Evolutionary conservation across 2,113 vertebrate genomes (phyloP), one percentile per base, ranked within the genome.

Genomic region (Pygoscelis antarcticus): DNA sequence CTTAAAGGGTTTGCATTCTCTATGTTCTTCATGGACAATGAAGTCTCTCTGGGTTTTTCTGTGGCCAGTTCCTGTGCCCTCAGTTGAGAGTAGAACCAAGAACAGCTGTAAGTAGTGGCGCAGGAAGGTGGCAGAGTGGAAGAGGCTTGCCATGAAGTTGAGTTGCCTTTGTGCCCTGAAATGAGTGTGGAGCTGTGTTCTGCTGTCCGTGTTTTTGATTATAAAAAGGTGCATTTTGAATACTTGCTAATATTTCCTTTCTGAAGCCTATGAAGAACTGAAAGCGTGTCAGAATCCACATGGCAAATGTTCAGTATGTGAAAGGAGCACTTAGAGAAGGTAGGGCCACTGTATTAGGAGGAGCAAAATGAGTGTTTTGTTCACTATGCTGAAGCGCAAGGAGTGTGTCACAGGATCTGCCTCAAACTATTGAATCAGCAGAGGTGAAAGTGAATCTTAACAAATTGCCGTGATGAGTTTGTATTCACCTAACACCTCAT

Each of bases 191-290:
- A 61, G 19, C 22, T 61, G 40, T 54, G 32, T 71, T 38, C 42
- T 46, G 7, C 6, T 23, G 16, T 42, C 34, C 0, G 3, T 76
- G 9, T 1, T 71, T 87, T 76, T 66, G 0, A 2, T 66, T 36
- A 75, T 30, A 27, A 30, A 62, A 71, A 42, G 16, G 10, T 87
- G 12, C 12, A 6, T 68, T 87, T 83, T 62, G 57, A 57, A 27
- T 62, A 52, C 12, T 87, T 66, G 32, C 14, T 83, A 27, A 36
- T 80, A 38, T 4, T 66, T 75, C 40, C 25, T 75, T 79, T 66
- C 66, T 55, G 51, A 92, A 82, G 34, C 54, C 16, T 58, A 7
- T 42, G 30, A 86, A 65, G 49, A 52, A 16, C 40, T 0, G 1
- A 65, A 87, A 87, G 46, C 1, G 1, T 66, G 32, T 83, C 18